Base-by-base conservation (phyloP, 2,113 vertebrate genomes). In the Tyto alba region DNA sequence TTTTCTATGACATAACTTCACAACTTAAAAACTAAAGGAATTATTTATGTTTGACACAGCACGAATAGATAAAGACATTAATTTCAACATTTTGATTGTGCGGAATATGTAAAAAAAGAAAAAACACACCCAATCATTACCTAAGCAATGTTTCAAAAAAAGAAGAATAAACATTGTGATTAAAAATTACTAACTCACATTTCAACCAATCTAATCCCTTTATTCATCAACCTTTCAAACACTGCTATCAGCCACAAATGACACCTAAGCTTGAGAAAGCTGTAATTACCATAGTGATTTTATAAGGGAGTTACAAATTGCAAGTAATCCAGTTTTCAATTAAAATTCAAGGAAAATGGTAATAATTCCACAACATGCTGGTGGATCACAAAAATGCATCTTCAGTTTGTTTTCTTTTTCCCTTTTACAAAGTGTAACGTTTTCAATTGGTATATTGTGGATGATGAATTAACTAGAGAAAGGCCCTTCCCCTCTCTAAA, bases 151-250 rank as follows among this genome's bases (percentile, higher is more conserved):
- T 68, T 83, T 72, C 59, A 32, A 38, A 91, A 80, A 56, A 56
- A 83, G 11, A 91, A 50, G 6, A 89, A 68, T n/a, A 73, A 78
- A 84, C 72, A 66, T 56, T 66, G 74, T 82, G 89, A 94, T 95
- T 96, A 90, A 89, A 93, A 93, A 91, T 93, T 80, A 77, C 36
- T 64, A 93, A 91, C 66, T 89, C 40, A 7, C 29, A 62, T 87
- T 92, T 84, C 73, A 94, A 64, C 64, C 62, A 66, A 89, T 66
- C 30, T 64, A 88, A 85, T 89, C 62, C 55, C 50, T 88, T 75
- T 88, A 87, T 95, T 95, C 95, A 68, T 93, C 88, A 95, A 62
- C 92, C 36, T 86, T 59, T 85, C 55, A 64, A 92, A 85, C 72
- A 56, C 63, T 32, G 36, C 64, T 80, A 85, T 94, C 75, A 78